Base-by-base conservation (phyloP, 2,888 invertebrate species). In the Drosophila vallismaia region DNA sequence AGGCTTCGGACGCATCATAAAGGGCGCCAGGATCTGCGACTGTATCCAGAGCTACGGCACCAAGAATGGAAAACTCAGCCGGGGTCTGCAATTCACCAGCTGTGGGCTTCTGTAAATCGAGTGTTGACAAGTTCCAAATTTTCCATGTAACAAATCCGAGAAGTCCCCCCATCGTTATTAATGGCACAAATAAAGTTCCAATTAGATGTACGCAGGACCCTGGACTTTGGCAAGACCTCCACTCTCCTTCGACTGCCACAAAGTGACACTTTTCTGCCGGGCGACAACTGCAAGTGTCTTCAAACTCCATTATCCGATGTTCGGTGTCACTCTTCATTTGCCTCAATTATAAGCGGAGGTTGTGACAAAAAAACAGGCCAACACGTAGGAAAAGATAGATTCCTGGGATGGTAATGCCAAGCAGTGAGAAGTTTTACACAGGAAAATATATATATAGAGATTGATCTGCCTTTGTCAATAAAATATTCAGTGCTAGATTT, bases 281-380 rank as follows among this genome's bases (percentile, higher is more conserved):
- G 52, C 55, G 60, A 69, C 71, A 62, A 69, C 51, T 69, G 77
- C 55, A 75, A 83, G 81, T 88, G 74, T 71, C 80, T 77, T 76
- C 12, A 57, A 84, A 90, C 88, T 88, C 88, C 85, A 88, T 89
- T 89, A 86, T 79, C 71, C 78, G 69, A 57, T 90, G 89, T 90
- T 88, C 78, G 72, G 75, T 66, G 90, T 90, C 89, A 89, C 76
- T 90, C 89, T 86, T 90, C 73, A 90, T 89, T 90, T 90, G 80
- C 77, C 78, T 74, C 86, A 89, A 86, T 88, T 88, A 89, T 72
- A 74, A 73, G 73, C 63, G 63, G 48, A 26, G 40, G 29, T 33
- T 26, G 46, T 33, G 40, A 40, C 44, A 52, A 45, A 49, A 48
- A 67, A 48, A 67, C 24, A 10, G 14, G 14, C 8, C 40, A 42